phyloP scores from a whole-genome alignment of 2,797 vertebrate species.

The Falco peregrinus region DNA sequence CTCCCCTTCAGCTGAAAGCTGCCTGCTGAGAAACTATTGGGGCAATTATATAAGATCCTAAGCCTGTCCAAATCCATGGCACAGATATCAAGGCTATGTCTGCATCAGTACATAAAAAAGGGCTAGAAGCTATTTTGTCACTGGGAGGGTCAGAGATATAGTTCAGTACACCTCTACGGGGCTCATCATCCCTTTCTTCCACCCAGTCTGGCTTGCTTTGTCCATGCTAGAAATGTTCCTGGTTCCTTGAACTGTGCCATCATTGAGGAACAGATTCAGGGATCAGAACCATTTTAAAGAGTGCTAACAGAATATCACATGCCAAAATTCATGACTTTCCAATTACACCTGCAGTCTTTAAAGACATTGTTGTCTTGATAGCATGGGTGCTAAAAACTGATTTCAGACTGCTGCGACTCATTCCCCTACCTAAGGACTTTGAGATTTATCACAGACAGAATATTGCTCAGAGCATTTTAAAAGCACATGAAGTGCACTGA shows the following conservation, averaged over 20 bases:
- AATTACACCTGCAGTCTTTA: not conserved
- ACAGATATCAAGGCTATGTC: not conserved
- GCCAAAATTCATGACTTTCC: not conserved
- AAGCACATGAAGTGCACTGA: not conserved
- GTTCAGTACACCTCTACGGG: not conserved
- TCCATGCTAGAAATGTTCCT: not conserved
- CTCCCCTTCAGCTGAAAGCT: not conserved
- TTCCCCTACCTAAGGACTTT: not conserved
- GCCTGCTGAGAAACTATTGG: not conserved
- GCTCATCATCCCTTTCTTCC: not conserved
- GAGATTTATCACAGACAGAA: not conserved
- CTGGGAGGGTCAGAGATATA: not conserved
- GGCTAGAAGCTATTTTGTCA: not conserved
- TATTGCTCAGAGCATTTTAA: not conserved
- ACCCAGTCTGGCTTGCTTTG: not conserved
- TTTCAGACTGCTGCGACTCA: not conserved
- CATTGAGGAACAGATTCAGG: not conserved
- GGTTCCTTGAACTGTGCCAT: not conserved
- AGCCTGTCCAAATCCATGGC: not conserved
- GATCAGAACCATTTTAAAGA: fast-evolving
- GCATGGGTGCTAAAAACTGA: not conserved
- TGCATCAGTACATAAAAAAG: not conserved
- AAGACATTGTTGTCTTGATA: not conserved
- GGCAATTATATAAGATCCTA: not conserved
- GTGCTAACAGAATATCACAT: not conserved